These are phyloP conservation scores for Sinocyclocheilus grahami DNA, from an alignment of 2,113 vertebrate species.

Conservation along the genomic window DNA sequence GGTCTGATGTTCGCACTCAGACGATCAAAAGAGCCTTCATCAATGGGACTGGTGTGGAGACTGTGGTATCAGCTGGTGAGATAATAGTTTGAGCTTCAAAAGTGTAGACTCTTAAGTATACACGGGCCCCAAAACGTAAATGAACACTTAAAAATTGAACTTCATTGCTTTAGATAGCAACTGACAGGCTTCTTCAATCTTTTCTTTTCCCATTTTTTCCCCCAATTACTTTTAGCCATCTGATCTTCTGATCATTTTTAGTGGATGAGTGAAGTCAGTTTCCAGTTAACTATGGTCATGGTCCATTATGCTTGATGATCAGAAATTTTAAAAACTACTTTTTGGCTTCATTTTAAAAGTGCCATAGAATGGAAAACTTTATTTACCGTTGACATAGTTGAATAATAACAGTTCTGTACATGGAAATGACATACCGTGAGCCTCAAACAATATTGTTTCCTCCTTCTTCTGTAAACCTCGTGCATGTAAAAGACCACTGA, in stretches of 20 bases:
- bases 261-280: neutral
- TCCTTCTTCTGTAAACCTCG: too few species aligned
- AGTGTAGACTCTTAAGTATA: too few species aligned
- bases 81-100: neutral
- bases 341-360: neutral
- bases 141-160: neutral
- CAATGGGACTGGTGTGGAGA: conserved; percentile 95
- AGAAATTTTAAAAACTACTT: neutral
- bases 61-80: conserved; percentile 79
- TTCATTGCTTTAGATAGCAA: neutral
- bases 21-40: conserved; percentile 98
- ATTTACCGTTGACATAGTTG: too few species aligned
- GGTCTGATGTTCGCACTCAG: conserved; percentile 96
- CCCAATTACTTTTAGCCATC: neutral
- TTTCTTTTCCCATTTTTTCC: neutral
- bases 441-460: too few species aligned
- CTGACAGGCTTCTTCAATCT: neutral
- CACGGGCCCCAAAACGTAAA: neutral
- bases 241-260: neutral
- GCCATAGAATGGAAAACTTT: too few species aligned
- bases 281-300: neutral
- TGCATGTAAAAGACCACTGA: too few species aligned
- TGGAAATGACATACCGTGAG: too few species aligned
- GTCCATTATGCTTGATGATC: neutral
- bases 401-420: too few species aligned